Conservation (phyloP, 2,113 vertebrate genomes). For the Urocynchramus pylzowi region DNA sequence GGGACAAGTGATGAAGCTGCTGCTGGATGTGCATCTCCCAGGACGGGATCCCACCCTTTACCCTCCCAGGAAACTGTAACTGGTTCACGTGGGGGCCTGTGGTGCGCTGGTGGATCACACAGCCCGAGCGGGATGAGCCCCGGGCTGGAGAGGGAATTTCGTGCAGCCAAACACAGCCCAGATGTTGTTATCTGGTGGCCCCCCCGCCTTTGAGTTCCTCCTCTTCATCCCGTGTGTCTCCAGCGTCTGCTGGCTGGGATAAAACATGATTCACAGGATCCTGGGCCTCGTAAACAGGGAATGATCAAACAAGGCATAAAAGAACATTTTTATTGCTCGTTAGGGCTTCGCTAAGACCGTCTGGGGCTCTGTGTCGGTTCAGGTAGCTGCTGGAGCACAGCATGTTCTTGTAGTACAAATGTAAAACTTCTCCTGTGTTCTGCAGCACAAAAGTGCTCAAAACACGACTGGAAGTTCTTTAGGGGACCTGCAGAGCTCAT, state of each 20-base stretch:
- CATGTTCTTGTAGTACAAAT: not conserved
- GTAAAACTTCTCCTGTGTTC: not conserved
- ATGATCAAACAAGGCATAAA: not conserved
- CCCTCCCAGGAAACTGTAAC: not conserved
- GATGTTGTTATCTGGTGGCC: not conserved
- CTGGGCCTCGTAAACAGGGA: not conserved
- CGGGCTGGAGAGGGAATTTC: not conserved
- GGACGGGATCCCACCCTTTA: fast-evolving
- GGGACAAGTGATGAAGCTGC: not conserved
- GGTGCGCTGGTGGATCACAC: not conserved
- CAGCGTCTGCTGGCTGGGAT: not conserved
- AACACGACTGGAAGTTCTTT: fast-evolving
- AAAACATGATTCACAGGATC: not conserved
- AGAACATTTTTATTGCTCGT: not conserved
- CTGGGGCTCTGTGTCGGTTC: not conserved
- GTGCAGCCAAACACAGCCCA: not conserved
- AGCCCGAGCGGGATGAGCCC: not conserved
- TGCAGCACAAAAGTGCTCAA: not conserved
- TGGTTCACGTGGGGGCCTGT: fast-evolving
- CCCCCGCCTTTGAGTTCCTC: not conserved
- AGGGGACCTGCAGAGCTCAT: not conserved
- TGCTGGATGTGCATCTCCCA: not conserved
- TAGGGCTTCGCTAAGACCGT: not conserved
- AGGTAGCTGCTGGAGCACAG: not conserved
- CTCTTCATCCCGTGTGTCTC: not conserved